These are phyloP conservation scores for Drosophila setifemur DNA, from an alignment of 1,140 invertebrate species.

Conservation along the genomic window DNA sequence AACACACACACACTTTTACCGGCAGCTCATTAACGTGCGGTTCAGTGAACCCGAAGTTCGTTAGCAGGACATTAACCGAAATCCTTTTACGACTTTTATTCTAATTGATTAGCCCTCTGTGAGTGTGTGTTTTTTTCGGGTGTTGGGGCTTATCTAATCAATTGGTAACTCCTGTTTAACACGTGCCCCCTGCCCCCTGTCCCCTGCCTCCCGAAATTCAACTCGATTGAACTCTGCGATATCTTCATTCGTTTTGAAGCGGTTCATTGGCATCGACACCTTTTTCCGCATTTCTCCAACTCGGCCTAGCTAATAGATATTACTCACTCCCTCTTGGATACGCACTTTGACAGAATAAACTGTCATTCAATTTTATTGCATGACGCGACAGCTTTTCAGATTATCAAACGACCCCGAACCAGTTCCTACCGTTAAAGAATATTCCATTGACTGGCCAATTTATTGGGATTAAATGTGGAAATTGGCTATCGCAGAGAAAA, in stretches of 20 bases:
- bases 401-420: slow-evolving; percentile 27
- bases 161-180: slow-evolving; percentile 31
- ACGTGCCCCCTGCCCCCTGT: slow-evolving; percentile 24
- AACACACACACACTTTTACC: slow-evolving; percentile 9
- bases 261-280: slow-evolving; percentile 49
- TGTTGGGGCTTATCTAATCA: slow-evolving; percentile 37
- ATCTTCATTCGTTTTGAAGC: slow-evolving; percentile 13
- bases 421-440: slow-evolving; percentile 32
- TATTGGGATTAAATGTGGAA: slow-evolving; percentile 26
- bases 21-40: slow-evolving; percentile 38
- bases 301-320: not conserved
- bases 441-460: slow-evolving; percentile 17
- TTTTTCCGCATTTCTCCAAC: slow-evolving; percentile 32
- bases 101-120: slow-evolving; percentile 49
- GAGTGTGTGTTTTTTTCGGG: not conserved
- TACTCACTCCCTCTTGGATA: not conserved
- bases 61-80: slow-evolving; percentile 45
- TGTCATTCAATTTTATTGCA: slow-evolving; percentile 56
- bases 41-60: slow-evolving; percentile 41
- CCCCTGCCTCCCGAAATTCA: not conserved
- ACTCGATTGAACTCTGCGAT: slow-evolving; percentile 26
- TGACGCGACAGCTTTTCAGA: slow-evolving; percentile 50
- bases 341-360: not conserved
- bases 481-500: slow-evolving; percentile 30
- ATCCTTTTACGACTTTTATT: slow-evolving; percentile 38